Evolutionary conservation across 2,888 invertebrate species (phyloP).

Genomic region (Acronicta aceris): DNA sequence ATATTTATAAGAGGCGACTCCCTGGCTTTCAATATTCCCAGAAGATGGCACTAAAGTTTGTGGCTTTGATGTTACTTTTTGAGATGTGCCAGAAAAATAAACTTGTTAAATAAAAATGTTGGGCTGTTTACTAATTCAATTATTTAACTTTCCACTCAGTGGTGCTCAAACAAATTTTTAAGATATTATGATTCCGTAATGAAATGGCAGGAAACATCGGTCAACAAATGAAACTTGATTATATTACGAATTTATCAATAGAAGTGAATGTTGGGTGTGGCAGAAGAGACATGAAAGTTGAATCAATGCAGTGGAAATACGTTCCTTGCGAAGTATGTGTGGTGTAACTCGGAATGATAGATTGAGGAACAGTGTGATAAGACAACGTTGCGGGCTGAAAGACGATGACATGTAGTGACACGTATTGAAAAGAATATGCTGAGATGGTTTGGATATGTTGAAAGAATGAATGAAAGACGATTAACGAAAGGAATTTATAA

Average conservation of each 20-base stretch:
- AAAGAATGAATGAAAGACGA: too few species aligned
- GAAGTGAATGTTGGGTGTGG: too few species aligned
- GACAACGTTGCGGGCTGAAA: too few species aligned
- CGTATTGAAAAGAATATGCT: too few species aligned
- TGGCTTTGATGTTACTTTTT: constrained; percentile 59
- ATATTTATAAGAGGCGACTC: constrained; percentile 32
- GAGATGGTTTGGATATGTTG: too few species aligned
- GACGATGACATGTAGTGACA: too few species aligned
- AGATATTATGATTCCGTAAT: constrained; percentile 26
- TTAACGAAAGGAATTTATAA: too few species aligned
- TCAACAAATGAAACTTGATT: constrained; percentile 30
- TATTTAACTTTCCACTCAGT: constrained; percentile 54
- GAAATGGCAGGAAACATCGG: constrained; percentile 27
- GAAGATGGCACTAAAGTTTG: constrained; percentile 56
- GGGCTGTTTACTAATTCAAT: constrained; percentile 58
- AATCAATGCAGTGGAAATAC: too few species aligned
- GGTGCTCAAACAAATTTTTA: constrained; percentile 38
- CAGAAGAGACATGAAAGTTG: too few species aligned
- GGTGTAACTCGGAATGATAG: too few species aligned
- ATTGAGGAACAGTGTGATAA: too few species aligned
- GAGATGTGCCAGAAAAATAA: constrained; percentile 48
- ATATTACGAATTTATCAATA: constrained; percentile 15
- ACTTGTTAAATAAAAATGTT: constrained; percentile 57
- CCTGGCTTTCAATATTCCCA: constrained; percentile 52
- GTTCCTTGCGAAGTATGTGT: too few species aligned